A percentile compares a stretch with the other conserved stretches of the same genome.
These are phyloP conservation scores for Acanthosepion lycidas DNA, from an alignment of 2,888 invertebrate species.

Conservation along the genomic window DNA sequence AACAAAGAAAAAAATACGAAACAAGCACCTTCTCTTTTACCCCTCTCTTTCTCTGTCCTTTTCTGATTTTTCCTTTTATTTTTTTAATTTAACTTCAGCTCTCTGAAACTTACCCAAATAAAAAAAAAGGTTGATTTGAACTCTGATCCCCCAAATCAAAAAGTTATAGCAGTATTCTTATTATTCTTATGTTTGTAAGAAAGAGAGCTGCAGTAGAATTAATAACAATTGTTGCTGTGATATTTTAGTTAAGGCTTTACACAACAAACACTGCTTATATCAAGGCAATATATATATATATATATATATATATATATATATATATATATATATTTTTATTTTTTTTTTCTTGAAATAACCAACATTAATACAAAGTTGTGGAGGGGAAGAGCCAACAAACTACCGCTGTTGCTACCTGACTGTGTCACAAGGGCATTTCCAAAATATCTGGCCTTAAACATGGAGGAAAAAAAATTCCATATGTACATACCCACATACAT, in stretches of 20 bases:
- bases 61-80: neutral
- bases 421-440: neutral
- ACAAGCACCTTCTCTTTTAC: neutral
- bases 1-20: neutral
- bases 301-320: neutral
- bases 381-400: neutral
- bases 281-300: neutral
- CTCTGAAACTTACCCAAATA: neutral
- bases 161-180: neutral
- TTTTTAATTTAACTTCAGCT: neutral
- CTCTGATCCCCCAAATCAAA: constrained; percentile 33
- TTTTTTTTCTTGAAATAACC: neutral
- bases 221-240: constrained; percentile 23
- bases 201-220: constrained; percentile 11
- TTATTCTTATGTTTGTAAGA: neutral
- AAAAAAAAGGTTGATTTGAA: constrained; percentile 33
- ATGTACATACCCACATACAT: neutral
- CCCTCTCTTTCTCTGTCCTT: neutral
- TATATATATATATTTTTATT: neutral
- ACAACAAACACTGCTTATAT: constrained; percentile 33
- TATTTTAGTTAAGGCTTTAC: constrained; percentile 33
- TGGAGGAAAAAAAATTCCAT: neutral
- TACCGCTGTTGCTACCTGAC: neutral
- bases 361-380: neutral
- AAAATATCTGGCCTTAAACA: constrained; percentile 18